Evolutionary conservation across 2,797 vertebrate genomes (phyloP).

Genomic region (Denticeps clupeoides): DNA sequence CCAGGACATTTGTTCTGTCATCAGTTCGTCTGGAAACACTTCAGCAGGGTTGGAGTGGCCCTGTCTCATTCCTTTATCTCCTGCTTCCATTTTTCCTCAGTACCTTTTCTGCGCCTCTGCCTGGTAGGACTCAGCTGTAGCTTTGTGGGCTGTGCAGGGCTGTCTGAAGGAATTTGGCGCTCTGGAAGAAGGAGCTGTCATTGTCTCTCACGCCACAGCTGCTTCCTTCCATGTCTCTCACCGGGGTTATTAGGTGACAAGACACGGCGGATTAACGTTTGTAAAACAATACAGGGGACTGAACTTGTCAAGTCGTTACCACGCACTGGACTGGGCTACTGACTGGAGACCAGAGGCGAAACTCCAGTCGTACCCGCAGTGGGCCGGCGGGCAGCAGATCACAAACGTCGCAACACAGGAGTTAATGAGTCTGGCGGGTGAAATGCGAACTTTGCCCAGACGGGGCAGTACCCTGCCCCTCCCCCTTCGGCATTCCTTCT

Average conservation of each 20-base stretch:
- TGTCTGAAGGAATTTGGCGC: slow-evolving; percentile 35
- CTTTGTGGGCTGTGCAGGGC: slow-evolving; percentile 16
- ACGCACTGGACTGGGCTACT: slow-evolving; percentile 18
- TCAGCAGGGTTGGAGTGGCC: no score
- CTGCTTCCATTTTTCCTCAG: no score
- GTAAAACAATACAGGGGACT: slow-evolving; percentile 43
- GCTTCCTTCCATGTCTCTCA: slow-evolving; percentile 21
- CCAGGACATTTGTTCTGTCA: no score
- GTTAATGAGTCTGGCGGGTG: slow-evolving; percentile 47
- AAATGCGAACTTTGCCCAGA: slow-evolving; percentile 46
- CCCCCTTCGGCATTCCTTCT: no score
- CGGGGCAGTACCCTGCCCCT: no score
- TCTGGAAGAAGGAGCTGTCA: slow-evolving; percentile 22
- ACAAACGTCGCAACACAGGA: slow-evolving; percentile 29
- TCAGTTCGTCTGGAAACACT: no score
- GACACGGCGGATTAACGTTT: slow-evolving; percentile 39
- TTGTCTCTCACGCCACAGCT: neutral
- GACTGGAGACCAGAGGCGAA: neutral
- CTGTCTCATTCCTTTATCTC: no score
- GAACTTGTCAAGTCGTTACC: slow-evolving; percentile 48
- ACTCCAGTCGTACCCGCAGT: neutral
- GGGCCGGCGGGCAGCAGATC: neutral
- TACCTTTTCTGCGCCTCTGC: no score
- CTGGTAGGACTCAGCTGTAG: no score
- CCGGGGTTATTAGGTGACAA: slow-evolving; percentile 30